Percentiles rank a stretch among this genome's conserved stretches.
These are phyloP conservation scores for Sus scrofa DNA, from an alignment of 2,113 vertebrate genomes.

Conservation along the genomic window T2T-Sscrofa CM000812.6:55509001-55509500, in stretches of 20 bases:
- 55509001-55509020: constrained; percentile 13
- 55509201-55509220: background rate
- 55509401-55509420: constrained; percentile 98
- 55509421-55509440: constrained; percentile 94
- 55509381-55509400: constrained; percentile 96
- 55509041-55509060: constrained; percentile 24
- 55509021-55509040: background rate
- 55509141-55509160: background rate
- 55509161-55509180: no score
- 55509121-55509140: background rate
- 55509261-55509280: no score
- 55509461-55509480: constrained; percentile 97
- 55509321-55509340: constrained; percentile 93
- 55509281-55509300: no score
- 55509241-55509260: background rate
- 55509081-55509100: background rate
- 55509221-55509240: background rate
- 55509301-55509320: constrained; percentile 92
- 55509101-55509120: constrained; percentile 11
- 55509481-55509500: constrained; percentile 96
- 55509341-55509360: constrained; percentile 96
- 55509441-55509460: constrained; percentile 95
- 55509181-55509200: background rate
- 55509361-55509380: constrained; percentile 95
- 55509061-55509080: background rate